Evolutionary conservation across 2,797 vertebrate species (phyloP), one percentile per base, ranked within the genome.

Genomic region (Phalloptychus januarius): DNA sequence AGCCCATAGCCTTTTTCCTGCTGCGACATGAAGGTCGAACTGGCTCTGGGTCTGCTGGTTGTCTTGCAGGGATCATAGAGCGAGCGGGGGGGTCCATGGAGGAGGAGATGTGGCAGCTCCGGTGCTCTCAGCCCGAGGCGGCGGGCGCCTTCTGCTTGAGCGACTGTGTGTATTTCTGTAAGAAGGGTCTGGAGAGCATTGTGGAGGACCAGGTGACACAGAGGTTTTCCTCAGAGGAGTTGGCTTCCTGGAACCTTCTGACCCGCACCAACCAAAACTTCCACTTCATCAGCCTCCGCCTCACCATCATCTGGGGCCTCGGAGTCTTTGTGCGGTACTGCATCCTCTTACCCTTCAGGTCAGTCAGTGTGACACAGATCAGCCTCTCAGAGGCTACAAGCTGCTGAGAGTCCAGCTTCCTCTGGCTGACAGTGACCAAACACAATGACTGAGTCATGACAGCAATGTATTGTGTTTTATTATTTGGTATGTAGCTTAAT

Each of bases 201-300:
- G 96, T 97, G 72, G 98, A 99, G 52, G 98, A 99, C 67, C 95
- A 97, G 92, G 98, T 99, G 88, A 99, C 98, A 1, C 97, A 98
- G 82, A 92, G 97, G 72, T 99, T 99, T 93, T 97, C 97, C n/a
- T 99, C 98, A 0, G 97, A 99, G 93, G 97, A 99, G 87, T 92
- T 99, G 70, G 96, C 95, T 71, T 98, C 97, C 71, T 99, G 98
- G 97, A 99, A 99, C 91, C 97, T 99, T 40, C 97, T 99, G 77
- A 99, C 98, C 0, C 95, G 98, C 83, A 99, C 98, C 89, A 99
- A 99, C 72, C 91, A 96, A 85, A 97, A 99, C 92, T 99, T 99
- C 91, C 95, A 94, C 58, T 98, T 98, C 87, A 96, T 99, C 94
- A 99, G 98, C 81, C 93, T 96, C 25, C 94, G 95, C n/a, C 95